These are phyloP conservation scores for Meriones unguiculatus DNA, from an alignment of 2,113 vertebrate species.

Conservation along the genomic window DNA sequence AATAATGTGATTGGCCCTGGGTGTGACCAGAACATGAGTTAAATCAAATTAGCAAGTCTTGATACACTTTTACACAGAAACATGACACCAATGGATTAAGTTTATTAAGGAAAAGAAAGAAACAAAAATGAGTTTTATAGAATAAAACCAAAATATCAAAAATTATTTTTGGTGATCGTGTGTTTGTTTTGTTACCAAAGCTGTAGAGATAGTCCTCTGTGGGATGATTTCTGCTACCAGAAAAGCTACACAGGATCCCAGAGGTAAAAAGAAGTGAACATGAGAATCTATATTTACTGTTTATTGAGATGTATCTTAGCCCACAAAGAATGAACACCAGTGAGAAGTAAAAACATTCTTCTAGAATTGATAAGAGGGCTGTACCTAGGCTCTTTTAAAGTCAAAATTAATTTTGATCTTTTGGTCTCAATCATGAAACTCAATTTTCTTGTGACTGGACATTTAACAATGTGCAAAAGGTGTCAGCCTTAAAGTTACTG, in stretches of 20 bases:
- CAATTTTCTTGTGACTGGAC: neutral
- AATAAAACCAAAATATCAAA: neutral
- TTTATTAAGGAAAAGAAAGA: neutral
- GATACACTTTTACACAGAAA: neutral
- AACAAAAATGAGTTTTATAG: neutral
- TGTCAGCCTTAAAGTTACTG: neutral
- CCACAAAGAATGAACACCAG: neutral
- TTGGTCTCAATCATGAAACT: neutral
- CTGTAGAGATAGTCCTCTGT: neutral
- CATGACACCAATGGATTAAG: neutral
- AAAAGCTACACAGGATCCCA: neutral
- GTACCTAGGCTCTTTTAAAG: neutral
- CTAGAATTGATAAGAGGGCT: neutral
- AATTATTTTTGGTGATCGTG: neutral
- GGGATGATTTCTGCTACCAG: too few species aligned
- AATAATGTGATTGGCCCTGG: neutral
- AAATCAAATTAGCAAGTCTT: neutral
- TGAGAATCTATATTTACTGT: neutral
- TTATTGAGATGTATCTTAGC: neutral
- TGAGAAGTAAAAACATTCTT: neutral
- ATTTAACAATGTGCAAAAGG: neutral
- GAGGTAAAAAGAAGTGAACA: neutral
- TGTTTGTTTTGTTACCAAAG: neutral
- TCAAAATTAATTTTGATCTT: neutral
- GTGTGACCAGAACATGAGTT: neutral